phyloP scores from a whole-genome alignment of 1,140 invertebrate genomes.

The Nixonia krombeini region DNA sequence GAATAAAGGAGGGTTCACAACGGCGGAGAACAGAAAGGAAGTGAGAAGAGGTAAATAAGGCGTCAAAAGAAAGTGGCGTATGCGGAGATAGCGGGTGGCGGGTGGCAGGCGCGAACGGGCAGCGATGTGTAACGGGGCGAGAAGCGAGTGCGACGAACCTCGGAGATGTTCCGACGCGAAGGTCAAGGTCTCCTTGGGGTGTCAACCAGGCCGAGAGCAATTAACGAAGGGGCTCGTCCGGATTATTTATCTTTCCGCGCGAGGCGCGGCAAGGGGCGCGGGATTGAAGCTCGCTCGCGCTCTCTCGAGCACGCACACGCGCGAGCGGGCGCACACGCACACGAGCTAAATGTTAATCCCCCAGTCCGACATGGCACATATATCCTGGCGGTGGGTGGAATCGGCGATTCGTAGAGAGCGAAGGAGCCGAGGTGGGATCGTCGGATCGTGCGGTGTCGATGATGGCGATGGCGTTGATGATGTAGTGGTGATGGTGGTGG shows the following conservation, averaged over 20 bases:
- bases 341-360: constrained; percentile 49
- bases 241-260: constrained; percentile 44
- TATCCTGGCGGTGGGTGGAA: constrained; percentile 48
- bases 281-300: constrained; percentile 3
- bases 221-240: constrained; percentile 51
- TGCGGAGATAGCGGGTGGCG: too few species aligned
- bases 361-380: constrained; percentile 33
- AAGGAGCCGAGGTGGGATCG: constrained; percentile 55
- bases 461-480: constrained; percentile 61
- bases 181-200: constrained; percentile 49
- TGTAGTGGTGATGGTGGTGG: constrained; percentile 45
- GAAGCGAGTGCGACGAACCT: constrained; percentile 40
- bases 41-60: too few species aligned
- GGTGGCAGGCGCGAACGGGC: too few species aligned
- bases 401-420: constrained; percentile 22
- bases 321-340: too few species aligned
- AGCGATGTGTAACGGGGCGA: too few species aligned
- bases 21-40: too few species aligned
- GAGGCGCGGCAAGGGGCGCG: neutral
- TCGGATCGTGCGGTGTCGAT: constrained; percentile 59
- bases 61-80: too few species aligned
- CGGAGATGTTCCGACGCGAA: constrained; percentile 42
- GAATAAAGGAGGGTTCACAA: too few species aligned
- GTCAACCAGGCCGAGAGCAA: constrained; percentile 52
- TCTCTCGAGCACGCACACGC: constrained; percentile 11